Conservation (phyloP, 2,113 vertebrate species). For the Desmodus rotundus region DNA sequence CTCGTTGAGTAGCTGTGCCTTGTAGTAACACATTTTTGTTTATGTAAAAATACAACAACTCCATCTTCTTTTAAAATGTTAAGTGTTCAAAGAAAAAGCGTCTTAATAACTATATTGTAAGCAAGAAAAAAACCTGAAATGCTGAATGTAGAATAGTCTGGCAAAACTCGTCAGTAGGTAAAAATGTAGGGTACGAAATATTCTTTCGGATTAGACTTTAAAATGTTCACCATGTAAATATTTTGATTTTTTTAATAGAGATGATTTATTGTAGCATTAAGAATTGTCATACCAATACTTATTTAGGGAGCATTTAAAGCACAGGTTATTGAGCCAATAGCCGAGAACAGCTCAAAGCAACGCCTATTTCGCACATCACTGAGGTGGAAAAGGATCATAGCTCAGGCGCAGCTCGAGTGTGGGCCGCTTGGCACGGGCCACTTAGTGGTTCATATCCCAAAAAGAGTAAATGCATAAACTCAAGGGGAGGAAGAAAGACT, state of each 20-base stretch:
- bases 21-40: background rate
- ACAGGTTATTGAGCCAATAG: background rate
- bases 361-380: conserved; percentile 24
- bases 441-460: background rate
- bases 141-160: background rate
- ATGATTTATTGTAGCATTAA: background rate
- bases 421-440: too few relatives aligned
- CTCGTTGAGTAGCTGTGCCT: background rate
- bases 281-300: background rate
- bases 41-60: background rate
- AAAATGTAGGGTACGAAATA: background rate
- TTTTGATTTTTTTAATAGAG: conserved; percentile 39
- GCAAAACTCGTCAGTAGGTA: background rate
- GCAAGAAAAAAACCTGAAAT: background rate
- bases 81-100: background rate
- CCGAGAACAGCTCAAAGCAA: background rate
- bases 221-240: background rate
- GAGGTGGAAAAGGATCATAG: background rate
- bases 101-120: background rate
- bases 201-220: background rate
- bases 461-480: background rate
- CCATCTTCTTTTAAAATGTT: background rate
- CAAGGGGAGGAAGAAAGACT: background rate
- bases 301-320: conserved; percentile 33
- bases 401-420: background rate